Evolutionary conservation across 2,113 vertebrate genomes (phyloP).

Genomic region (Polypterus senegalus): DNA sequence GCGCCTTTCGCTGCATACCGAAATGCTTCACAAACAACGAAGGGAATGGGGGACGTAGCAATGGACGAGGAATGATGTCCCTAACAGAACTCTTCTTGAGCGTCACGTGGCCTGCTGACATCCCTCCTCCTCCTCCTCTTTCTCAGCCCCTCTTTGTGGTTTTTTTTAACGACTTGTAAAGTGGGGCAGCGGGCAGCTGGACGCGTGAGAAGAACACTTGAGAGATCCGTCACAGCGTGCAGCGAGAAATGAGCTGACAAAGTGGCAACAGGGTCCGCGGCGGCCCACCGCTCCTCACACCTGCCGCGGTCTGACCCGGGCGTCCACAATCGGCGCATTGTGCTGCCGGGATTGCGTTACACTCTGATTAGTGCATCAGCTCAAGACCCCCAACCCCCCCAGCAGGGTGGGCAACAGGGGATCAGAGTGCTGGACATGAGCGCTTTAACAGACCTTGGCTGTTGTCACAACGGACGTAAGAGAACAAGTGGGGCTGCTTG

Average conservation of each 20-base stretch:
- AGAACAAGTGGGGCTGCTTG: too few species aligned
- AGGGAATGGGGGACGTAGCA: too few species aligned
- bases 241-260: constrained; percentile 23
- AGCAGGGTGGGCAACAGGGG: constrained; percentile 37
- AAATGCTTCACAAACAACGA: too few species aligned
- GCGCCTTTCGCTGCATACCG: too few species aligned
- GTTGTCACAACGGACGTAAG: constrained; percentile 33
- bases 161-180: too few species aligned
- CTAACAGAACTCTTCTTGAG: too few species aligned
- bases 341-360: constrained; percentile 53
- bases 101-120: too few species aligned
- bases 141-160: too few species aligned
- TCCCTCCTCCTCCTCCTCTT: too few species aligned
- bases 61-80: too few species aligned
- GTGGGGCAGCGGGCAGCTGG: too few species aligned
- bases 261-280: constrained; percentile 32
- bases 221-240: not conserved
- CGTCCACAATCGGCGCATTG: constrained; percentile 52
- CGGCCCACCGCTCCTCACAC: constrained; percentile 48
- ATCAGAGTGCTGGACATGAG: constrained; percentile 30
- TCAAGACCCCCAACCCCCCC: constrained; percentile 12
- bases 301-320: constrained; percentile 48
- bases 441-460: constrained; percentile 35
- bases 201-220: not conserved
- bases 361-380: constrained; percentile 39